These are phyloP conservation scores for Geococcyx californianus DNA, from an alignment of 2,113 vertebrate genomes.

Conservation along the genomic window DNA sequence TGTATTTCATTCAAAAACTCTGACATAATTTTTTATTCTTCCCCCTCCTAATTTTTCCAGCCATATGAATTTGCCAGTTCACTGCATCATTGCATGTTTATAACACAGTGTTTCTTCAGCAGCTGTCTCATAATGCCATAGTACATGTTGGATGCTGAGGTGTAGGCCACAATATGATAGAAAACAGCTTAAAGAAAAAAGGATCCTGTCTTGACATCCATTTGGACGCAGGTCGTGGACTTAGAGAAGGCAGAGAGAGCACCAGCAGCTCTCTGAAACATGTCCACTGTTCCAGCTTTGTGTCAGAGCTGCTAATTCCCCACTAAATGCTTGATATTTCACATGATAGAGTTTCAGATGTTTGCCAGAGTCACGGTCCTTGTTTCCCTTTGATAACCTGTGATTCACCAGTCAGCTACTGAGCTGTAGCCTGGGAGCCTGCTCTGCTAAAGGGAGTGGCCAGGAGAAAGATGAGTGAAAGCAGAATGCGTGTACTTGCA, in stretches of 20 bases:
- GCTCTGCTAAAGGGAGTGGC: background rate
- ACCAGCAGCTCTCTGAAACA: background rate
- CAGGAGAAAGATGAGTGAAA: background rate
- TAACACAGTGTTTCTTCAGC: slow-evolving; percentile 66
- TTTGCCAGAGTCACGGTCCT: background rate
- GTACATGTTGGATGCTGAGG: slow-evolving; percentile 36
- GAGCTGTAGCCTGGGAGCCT: slow-evolving; percentile 26
- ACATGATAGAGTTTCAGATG: background rate
- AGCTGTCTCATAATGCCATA: slow-evolving; percentile 73
- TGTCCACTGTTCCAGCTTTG: slow-evolving; percentile 11
- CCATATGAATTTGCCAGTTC: slow-evolving; percentile 76
- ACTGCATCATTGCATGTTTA: slow-evolving; percentile 74
- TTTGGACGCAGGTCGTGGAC: background rate
- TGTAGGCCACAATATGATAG: slow-evolving; percentile 48
- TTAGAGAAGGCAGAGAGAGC: background rate
- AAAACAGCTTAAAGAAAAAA: slow-evolving; percentile 51
- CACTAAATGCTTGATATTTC: slow-evolving; percentile 2
- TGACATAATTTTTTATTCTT: background rate
- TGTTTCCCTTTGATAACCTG: slow-evolving; percentile 13
- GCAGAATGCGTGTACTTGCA: background rate
- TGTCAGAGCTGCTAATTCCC: background rate
- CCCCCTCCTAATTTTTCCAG: slow-evolving; percentile 11
- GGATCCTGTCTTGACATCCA: slow-evolving; percentile 22
- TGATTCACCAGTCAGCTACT: background rate
- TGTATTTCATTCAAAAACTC: slow-evolving; percentile 10